Conservation (phyloP, 2,113 vertebrate species). For the Heteronetta atricapilla region DNA sequence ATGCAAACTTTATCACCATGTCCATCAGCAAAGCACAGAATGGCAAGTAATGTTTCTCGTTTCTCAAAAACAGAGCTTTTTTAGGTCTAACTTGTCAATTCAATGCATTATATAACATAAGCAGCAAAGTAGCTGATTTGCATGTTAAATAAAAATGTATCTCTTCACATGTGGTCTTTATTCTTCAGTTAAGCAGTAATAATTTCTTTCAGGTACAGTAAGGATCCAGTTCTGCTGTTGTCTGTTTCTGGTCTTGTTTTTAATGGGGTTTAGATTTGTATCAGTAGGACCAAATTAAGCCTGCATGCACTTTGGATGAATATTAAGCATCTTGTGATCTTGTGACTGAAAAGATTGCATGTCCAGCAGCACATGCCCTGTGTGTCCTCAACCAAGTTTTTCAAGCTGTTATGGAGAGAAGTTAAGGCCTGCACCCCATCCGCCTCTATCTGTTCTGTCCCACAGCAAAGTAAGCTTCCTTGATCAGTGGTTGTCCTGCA, state of each 20-base stretch:
- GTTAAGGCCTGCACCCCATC: rapidly evolving
- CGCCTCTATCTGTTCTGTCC: not conserved
- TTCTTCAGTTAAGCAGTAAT: not conserved
- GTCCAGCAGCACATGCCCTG: rapidly evolving
- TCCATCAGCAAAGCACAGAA: not conserved
- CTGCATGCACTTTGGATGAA: not conserved
- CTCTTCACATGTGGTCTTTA: not conserved
- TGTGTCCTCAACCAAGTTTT: not conserved
- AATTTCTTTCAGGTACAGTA: not conserved
- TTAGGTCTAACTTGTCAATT: not conserved
- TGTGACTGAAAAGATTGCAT: not conserved
- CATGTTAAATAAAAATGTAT: not conserved
- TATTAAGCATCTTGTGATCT: not conserved
- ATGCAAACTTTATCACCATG: rapidly evolving
- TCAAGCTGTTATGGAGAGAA: not conserved
- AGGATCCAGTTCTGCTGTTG: not conserved
- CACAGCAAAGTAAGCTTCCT: not conserved
- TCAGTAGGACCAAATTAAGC: not conserved
- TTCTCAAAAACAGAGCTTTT: not conserved
- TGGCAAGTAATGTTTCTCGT: not conserved
- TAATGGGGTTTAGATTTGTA: not conserved
- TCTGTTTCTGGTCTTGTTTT: not conserved
- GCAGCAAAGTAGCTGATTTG: not conserved
- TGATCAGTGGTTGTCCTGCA: not conserved
- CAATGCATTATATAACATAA: not conserved